Evolutionary conservation across 92 coral and sea anemone genomes (phyloP).

Genomic region (Zoanthus gigantus): DNA sequence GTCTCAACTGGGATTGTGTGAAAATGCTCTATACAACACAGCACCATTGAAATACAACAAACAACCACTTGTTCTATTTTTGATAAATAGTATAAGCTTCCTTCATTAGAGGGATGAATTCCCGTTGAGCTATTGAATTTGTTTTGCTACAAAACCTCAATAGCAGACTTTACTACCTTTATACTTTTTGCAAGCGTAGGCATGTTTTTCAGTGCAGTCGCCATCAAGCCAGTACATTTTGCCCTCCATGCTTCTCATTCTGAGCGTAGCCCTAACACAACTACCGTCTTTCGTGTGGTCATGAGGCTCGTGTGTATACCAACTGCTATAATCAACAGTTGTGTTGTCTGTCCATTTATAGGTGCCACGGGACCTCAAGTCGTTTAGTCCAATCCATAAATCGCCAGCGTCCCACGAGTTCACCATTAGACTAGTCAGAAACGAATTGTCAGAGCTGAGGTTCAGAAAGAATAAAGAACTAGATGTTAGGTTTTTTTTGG

Average conservation of each 20-base stretch:
- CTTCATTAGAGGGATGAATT: too few species aligned
- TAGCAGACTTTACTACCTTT: constrained; percentile 32
- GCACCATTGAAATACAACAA: too few species aligned
- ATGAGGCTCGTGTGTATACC: constrained; percentile 93
- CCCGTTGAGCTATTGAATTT: not conserved
- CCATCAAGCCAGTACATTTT: constrained; percentile 91
- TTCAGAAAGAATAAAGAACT: not conserved
- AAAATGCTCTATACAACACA: too few species aligned
- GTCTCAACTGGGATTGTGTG: too few species aligned
- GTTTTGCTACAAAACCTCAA: not conserved
- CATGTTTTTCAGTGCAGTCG: constrained; percentile 67
- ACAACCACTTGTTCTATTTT: too few species aligned
- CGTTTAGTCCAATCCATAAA: constrained; percentile 85
- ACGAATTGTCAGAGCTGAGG: constrained; percentile 65
- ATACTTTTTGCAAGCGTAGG: constrained; percentile 79
- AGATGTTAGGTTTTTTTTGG: too few species aligned
- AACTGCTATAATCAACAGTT: constrained; percentile 73
- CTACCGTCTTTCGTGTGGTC: constrained; percentile 74
- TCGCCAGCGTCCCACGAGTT: constrained; percentile 91
- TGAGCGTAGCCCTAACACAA: constrained; percentile 82
- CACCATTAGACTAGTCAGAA: constrained; percentile 75
- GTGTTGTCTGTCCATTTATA: constrained; percentile 81
- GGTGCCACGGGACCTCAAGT: constrained; percentile 61
- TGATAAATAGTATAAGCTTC: too few species aligned
- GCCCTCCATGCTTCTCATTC: constrained; percentile 67